Base-by-base conservation (phyloP, 2,888 invertebrate species). In the Drosophila anceps region DNA sequence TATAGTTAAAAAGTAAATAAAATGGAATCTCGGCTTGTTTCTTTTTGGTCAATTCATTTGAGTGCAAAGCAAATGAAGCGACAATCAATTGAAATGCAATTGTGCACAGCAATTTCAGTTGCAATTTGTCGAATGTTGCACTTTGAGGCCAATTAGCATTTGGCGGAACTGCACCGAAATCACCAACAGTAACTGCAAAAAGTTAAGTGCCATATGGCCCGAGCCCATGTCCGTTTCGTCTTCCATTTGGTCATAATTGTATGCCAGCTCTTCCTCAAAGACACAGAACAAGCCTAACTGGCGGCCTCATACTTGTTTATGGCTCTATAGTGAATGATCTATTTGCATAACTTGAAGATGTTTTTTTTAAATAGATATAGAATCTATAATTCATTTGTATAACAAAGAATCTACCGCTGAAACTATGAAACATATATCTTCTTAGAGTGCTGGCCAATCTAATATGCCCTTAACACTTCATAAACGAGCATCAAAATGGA, bases 31-130 rank as follows among this genome's bases (percentile, higher is more conserved):
- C n/a, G 12, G 29, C 18, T 27, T 18, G 12, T 27, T 39, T 18
- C n/a, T 18, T 39, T 18, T 31, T 9, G 20, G 37, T 27, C 43
- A 51, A 80, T 67, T 65, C 60, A 61, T 58, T 76, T 15, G 46
- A 70, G 58, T 59, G 54, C 31, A 67, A 20, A 44, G 33, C 46
- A 67, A 81, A 57, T 70, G 65, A 68, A 69, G 53, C 64, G 43
- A 57, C 66, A 87, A 73, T 72, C 63, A 71, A 69, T 69, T 73
- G 69, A 60, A 69, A 73, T 77, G 63, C 51, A 71, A 72, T 83
- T 61, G 62, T 51, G 51, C 59, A 50, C 67, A 66, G 70, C 65
- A 74, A 74, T 72, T 74, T 61, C 67, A 48, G 50, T 44, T 58
- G 48, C 18, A 63, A 57, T 70, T 63, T 46, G 53, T 53, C 61